Evolutionary conservation across 2,888 invertebrate genomes (phyloP), one percentile per base, ranked within the genome.

Genomic region (Euclidia mi): DNA sequence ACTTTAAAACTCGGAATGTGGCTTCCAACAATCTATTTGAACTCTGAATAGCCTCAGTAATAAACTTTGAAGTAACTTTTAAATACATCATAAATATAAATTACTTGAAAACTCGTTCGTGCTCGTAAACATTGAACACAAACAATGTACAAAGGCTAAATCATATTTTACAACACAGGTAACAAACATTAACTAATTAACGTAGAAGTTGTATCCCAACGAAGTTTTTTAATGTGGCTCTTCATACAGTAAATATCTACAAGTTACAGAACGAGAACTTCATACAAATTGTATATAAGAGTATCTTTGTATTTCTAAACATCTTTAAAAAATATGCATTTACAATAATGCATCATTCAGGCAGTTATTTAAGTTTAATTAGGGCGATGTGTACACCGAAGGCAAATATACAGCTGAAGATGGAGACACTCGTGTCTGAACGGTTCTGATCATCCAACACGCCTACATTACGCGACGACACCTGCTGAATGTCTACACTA

Each of bases 1-100:
- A 59, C 56, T 49, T 48, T 35, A 47, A 52, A 61, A 56, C 38
- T 59, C 64, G 68, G 63, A 61, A 68, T 73, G 71, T 72, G 64
- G 41, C 56, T 45, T 67, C 38, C 49, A 63, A 56, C 53, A 60
- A 61, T 60, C 29, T 52, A 62, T 58, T 65, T 64, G 55, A 67
- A 70, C 71, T 66, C 34, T 66, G 44, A 58, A 56, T 64, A 63
- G 65, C 64, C 71, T 64, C 57, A 41, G 17, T 50, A 47, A 46
- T 35, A 35, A 45, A 58, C 35, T 44, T 53, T 38, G 38, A 48
- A 47, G 28, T 58, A 56, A 53, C 40, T 20, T 37, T 45, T 49
- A n/a, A n/a, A n/a, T n/a, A n/a, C n/a, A n/a, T n/a, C n/a, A n/a
- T 25, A 25, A 2, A 25, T 25, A 25, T 3, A 6, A 25, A 25